phyloP scores from a whole-genome alignment of 2,888 invertebrate species.

The Eremobia ochroleuca region DNA sequence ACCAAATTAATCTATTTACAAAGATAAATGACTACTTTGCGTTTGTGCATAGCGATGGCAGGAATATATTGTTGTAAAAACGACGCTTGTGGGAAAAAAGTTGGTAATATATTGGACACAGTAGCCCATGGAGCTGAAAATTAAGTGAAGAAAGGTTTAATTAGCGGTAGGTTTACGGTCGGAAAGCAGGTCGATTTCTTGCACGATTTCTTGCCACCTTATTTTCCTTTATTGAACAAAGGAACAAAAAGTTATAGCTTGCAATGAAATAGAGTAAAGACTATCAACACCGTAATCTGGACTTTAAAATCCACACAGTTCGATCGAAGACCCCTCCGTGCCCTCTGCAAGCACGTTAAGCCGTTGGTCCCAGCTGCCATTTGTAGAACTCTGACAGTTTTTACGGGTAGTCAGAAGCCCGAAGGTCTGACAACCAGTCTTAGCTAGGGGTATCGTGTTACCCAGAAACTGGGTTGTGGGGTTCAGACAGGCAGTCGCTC shows the following conservation, averaged over 20 bases:
- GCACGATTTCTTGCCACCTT: background rate
- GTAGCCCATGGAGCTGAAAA: background rate
- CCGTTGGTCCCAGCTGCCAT: background rate
- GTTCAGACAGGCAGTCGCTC: too few species aligned
- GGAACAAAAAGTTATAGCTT: background rate
- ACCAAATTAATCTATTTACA: background rate
- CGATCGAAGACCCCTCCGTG: background rate
- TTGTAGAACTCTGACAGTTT: background rate
- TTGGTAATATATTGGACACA: background rate
- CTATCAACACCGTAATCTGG: background rate
- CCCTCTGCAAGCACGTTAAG: background rate
- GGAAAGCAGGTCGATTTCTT: background rate
- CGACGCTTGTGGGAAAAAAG: background rate
- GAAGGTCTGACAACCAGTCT: background rate
- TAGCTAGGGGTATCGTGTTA: background rate
- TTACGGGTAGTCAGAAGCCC: background rate
- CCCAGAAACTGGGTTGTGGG: background rate
- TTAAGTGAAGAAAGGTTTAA: background rate
- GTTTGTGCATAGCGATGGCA: conserved; percentile 30
- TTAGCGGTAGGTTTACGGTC: background rate
- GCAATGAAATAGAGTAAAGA: background rate
- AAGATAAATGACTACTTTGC: conserved; percentile 37
- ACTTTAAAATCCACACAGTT: background rate
- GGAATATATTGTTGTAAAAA: conserved; percentile 1
- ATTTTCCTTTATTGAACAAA: background rate